Evolutionary conservation across 2,113 vertebrate species (phyloP).

Genomic region (Carassius auratus): DNA sequence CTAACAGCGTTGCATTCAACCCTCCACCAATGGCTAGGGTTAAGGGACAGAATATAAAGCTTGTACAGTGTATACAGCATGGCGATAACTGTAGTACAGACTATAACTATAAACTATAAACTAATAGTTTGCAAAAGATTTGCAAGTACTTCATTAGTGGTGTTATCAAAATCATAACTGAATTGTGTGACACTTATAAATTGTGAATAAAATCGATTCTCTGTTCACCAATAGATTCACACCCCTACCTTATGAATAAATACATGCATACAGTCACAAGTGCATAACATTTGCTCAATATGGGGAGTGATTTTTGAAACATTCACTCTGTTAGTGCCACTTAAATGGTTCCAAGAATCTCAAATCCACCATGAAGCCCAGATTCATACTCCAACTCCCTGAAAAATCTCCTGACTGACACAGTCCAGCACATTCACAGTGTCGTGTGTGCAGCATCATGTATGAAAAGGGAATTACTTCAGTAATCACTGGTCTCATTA

Average conservation of each 20-base stretch:
- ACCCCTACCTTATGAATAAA: not conserved
- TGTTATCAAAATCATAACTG: not conserved
- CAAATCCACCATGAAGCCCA: constrained; percentile 42
- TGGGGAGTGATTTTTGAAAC: constrained; percentile 20
- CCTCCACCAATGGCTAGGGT: too few relatives aligned
- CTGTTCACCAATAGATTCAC: not conserved
- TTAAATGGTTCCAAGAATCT: constrained; percentile 30
- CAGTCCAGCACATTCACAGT: constrained; percentile 24
- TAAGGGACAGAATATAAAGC: too few relatives aligned
- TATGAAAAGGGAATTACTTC: not conserved
- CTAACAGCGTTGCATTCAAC: too few relatives aligned
- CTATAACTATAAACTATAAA: too few relatives aligned
- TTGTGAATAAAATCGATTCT: not conserved
- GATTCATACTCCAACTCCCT: constrained; percentile 34
- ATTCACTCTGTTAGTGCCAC: constrained; percentile 28
- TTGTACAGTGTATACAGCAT: too few relatives aligned
- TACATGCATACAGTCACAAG: constrained; percentile 15
- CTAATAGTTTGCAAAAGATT: too few relatives aligned
- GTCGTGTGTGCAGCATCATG: not conserved
- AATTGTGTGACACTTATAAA: not conserved
- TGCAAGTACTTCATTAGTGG: not conserved
- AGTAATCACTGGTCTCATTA: constrained; percentile 3
- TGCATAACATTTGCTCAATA: constrained; percentile 1
- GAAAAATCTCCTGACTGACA: constrained; percentile 24
- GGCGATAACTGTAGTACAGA: too few relatives aligned